Evolutionary conservation across 2,888 invertebrate genomes (phyloP).

Genomic region (Chloroclysta siterata): DNA sequence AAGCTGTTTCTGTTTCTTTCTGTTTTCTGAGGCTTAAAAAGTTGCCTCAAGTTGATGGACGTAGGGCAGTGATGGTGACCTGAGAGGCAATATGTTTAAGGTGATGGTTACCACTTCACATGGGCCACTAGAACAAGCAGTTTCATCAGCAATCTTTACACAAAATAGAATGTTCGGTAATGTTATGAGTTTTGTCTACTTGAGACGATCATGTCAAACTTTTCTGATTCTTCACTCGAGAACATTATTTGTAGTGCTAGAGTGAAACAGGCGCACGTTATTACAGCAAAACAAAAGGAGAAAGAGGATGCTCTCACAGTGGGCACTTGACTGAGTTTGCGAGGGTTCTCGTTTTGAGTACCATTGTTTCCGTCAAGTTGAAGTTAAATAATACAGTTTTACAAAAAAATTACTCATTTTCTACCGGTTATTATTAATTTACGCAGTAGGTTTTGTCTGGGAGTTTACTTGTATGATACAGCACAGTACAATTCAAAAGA

Average conservation of each 20-base stretch:
- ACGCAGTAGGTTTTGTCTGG: not conserved
- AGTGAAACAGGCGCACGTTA: conserved; percentile 17
- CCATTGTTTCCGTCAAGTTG: conserved; percentile 37
- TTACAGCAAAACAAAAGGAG: conserved; percentile 17
- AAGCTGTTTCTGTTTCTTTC: too few relatives aligned
- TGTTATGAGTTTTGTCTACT: not conserved
- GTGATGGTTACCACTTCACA: too few relatives aligned
- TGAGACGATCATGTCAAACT: conserved; percentile 11
- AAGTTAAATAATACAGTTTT: conserved; percentile 22
- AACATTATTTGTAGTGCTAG: conserved; percentile 12
- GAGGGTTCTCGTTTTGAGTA: conserved; percentile 30
- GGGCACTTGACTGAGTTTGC: conserved; percentile 29
- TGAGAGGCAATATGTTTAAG: too few relatives aligned
- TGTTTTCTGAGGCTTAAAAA: too few relatives aligned
- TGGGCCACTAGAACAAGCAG: too few relatives aligned
- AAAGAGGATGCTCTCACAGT: conserved; percentile 17
- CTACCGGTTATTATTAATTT: not conserved
- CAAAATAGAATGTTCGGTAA: too few relatives aligned
- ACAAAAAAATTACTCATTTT: conserved; percentile 3
- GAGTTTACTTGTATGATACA: not conserved
- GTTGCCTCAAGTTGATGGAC: too few relatives aligned
- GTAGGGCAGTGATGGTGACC: too few relatives aligned
- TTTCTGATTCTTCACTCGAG: conserved; percentile 7
- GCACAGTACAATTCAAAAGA: too few relatives aligned
- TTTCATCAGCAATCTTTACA: too few relatives aligned